Percentiles rank a stretch among this genome's conserved stretches.
Evolutionary conservation across 53 echinoderm and acorn worm species (phyloP).

Genomic region (Apostichopus leukothele): DNA sequence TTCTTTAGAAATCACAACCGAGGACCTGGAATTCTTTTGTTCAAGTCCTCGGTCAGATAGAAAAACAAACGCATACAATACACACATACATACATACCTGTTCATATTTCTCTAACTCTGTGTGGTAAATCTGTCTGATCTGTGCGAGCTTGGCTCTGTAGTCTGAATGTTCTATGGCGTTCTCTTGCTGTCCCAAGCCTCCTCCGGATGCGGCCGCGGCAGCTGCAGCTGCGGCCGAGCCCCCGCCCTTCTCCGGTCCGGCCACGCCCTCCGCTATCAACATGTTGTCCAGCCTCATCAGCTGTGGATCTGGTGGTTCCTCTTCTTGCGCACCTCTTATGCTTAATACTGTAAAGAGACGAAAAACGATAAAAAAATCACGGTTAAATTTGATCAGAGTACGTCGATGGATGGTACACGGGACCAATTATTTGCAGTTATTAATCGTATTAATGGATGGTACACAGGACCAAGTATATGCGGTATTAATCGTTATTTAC

Average conservation of each 20-base stretch:
- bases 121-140: slow-evolving; percentile 99
- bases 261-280: slow-evolving; percentile 99
- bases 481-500: too few species aligned
- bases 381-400: too few species aligned
- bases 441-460: too few species aligned
- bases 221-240: slow-evolving; percentile 98
- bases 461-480: too few species aligned
- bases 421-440: too few species aligned
- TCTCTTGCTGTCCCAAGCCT: slow-evolving; percentile 96
- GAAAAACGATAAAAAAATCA: too few species aligned
- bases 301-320: slow-evolving; percentile 97
- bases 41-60: too few species aligned
- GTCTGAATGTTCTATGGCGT: slow-evolving; percentile 98
- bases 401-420: too few species aligned
- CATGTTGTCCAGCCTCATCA: slow-evolving; percentile 99
- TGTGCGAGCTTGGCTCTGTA: slow-evolving; percentile 99
- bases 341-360: slow-evolving; percentile 80
- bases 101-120: slow-evolving; percentile 99
- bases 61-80: too few species aligned
- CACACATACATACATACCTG: slow-evolving; percentile 64
- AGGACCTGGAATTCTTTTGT: too few species aligned
- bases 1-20: too few species aligned
- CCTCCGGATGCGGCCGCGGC: slow-evolving; percentile 97
- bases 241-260: slow-evolving; percentile 99
- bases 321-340: slow-evolving; percentile 99